Evolutionary conservation across 2,113 vertebrate species (phyloP), one percentile per base, ranked within the genome.

Genomic region (Clupea harengus): DNA sequence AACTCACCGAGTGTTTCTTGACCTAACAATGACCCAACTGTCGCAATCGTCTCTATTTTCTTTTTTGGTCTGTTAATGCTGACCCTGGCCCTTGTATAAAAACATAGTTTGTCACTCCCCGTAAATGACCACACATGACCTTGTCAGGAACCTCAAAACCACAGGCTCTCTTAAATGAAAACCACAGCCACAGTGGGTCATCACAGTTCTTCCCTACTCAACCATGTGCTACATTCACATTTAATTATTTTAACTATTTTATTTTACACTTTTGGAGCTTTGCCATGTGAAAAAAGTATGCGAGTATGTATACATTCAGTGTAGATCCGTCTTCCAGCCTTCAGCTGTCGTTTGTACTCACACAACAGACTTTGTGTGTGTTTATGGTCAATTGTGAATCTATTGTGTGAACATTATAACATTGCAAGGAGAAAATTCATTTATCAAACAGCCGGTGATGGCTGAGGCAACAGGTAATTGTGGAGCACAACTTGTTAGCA

Each of bases 381-480:
- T 72, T 11, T 39, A 78, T 13, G 11, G 28, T 78, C 32, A 78
- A 39, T 39, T 78, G 32, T 78, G 10, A 13, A 78, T 78, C 28
- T 39, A 32, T 39, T 5, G 25, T 78, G 72, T 17, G 72, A 32
- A 4, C 15, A 78, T 78, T 39, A 15, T 78, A 78, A 0, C 11
- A 17, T 39, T 11, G 15, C 72, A 78, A 78, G 72, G 28, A 39
- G 72, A 39, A 78, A 78, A 78, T 78, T 10, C n/a, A 72, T 72
- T 72, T 39, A 13, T 39, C 72, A 78, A 78, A 11, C 28, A 75
- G 10, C 67, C 67, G 15, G 72, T 39, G 32, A 78, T 32, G 15
- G 28, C 28, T 78, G 20, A 13, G 72, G 28, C 72, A 78, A 78
- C 72, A 78, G 72, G 72, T 78, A 78, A 78, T 78, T 78, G 32